These are phyloP conservation scores for Siniperca knerii DNA, from an alignment of 2,113 vertebrate genomes.

Conservation along the genomic window DNA sequence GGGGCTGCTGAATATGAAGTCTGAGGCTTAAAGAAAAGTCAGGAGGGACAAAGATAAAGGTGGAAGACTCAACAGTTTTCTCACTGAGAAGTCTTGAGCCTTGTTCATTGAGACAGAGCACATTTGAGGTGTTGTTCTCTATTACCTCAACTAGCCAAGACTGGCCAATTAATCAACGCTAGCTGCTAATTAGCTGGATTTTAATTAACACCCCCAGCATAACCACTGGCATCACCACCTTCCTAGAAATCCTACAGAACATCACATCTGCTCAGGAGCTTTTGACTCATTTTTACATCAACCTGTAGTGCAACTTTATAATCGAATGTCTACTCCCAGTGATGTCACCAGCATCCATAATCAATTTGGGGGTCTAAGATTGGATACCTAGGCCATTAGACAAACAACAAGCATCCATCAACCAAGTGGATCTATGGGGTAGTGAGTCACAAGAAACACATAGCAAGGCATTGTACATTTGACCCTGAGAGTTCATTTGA, in stretches of 20 bases:
- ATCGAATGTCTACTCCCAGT: slow-evolving; percentile 38
- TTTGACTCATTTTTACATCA: slow-evolving; percentile 30
- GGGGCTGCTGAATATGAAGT: slow-evolving; percentile 78
- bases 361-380: slow-evolving; percentile 53
- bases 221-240: slow-evolving; percentile 42
- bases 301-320: slow-evolving; percentile 34
- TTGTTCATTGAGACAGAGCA: slow-evolving; percentile 45
- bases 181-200: slow-evolving; percentile 47
- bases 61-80: slow-evolving; percentile 66
- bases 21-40: slow-evolving; percentile 73
- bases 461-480: slow-evolving; percentile 56
- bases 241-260: slow-evolving; percentile 2
- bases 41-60: slow-evolving; percentile 75
- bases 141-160: slow-evolving; percentile 43
- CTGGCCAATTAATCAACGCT: slow-evolving; percentile 50
- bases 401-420: slow-evolving; percentile 70
- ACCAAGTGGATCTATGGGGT: slow-evolving; percentile 31
- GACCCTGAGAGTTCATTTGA: slow-evolving; percentile 65
- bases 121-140: slow-evolving; percentile 46
- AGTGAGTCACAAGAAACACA: slow-evolving; percentile 50
- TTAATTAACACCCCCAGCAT: slow-evolving; percentile 55
- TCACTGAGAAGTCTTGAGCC: slow-evolving; percentile 41
- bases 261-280: slow-evolving; percentile 18
- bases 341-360: slow-evolving; percentile 60
- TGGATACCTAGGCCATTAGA: slow-evolving; percentile 59